Conservation (phyloP, 2,113 vertebrate genomes). For the Sigmodon hispidus region DNA sequence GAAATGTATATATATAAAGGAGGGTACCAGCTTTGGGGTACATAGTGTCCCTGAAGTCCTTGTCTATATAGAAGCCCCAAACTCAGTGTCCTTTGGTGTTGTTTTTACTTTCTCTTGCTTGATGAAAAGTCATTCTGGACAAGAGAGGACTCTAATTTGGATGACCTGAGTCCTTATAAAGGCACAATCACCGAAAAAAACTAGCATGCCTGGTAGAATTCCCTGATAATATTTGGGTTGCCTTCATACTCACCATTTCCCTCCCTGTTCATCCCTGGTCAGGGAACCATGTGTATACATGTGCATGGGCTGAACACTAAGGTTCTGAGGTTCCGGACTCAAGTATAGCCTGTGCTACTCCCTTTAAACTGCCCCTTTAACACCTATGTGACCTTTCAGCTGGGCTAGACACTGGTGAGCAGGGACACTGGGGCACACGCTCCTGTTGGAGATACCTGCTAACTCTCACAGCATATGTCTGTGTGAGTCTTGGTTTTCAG, state of each 20-base stretch:
- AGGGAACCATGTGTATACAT: neutral
- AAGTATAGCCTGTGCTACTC: neutral
- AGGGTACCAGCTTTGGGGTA: rapidly evolving
- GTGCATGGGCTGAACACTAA: rapidly evolving
- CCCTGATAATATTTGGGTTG: neutral
- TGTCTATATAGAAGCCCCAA: rapidly evolving
- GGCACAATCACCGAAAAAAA: neutral
- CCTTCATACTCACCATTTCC: neutral
- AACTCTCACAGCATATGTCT: neutral
- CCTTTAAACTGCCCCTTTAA: no score
- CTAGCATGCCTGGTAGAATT: no score
- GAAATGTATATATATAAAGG: rapidly evolving
- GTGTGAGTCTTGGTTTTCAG: rapidly evolving
- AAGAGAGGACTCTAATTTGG: rapidly evolving
- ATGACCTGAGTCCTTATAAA: no score
- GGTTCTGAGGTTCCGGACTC: neutral
- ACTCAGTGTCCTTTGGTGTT: neutral
- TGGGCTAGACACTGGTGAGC: neutral
- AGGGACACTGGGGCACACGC: neutral
- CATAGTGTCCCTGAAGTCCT: rapidly evolving
- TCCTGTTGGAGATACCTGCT: rapidly evolving
- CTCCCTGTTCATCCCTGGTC: neutral
- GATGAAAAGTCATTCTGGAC: neutral
- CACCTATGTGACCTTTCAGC: neutral
- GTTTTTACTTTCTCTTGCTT: neutral